Evolutionary conservation across 1,140 invertebrate species (phyloP).

Genomic region (Trichonephila clavipes): DNA sequence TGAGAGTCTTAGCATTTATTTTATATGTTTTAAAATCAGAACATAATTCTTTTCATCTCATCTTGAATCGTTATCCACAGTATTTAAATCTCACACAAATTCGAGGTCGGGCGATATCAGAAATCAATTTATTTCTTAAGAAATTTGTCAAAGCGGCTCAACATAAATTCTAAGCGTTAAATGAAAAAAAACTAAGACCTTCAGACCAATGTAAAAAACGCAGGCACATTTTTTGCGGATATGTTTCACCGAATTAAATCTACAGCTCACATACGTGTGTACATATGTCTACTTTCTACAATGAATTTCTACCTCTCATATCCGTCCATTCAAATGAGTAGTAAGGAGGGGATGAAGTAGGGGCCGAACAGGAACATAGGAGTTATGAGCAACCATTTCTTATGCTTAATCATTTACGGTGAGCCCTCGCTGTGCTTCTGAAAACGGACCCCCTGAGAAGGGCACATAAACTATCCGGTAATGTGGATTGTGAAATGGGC

Average conservation of each 20-base stretch:
- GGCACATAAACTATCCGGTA: conserved; percentile 44
- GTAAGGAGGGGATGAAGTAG: not conserved
- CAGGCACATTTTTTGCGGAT: too few species aligned
- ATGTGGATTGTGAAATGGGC: conserved; percentile 29
- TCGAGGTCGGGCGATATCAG: too few species aligned
- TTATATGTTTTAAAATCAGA: too few species aligned
- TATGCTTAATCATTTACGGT: conserved; percentile 61
- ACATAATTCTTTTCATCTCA: too few species aligned
- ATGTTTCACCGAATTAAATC: not conserved
- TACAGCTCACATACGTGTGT: not conserved
- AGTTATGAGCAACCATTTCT: conserved; percentile 54
- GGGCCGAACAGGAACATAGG: conserved; percentile 41
- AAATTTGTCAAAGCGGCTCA: too few species aligned
- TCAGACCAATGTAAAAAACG: too few species aligned
- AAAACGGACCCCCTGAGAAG: conserved; percentile 44
- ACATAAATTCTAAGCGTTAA: too few species aligned
- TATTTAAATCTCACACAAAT: too few species aligned
- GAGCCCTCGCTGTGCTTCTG: conserved; percentile 52
- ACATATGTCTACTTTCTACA: not conserved
- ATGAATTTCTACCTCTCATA: not conserved
- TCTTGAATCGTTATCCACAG: too few species aligned
- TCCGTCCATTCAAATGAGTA: not conserved
- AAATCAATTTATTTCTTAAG: too few species aligned
- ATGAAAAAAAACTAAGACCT: too few species aligned
- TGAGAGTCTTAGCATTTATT: too few species aligned